phyloP scores from a whole-genome alignment of 2,797 vertebrate genomes.

The Kryptolebias ocellatus region DNA sequence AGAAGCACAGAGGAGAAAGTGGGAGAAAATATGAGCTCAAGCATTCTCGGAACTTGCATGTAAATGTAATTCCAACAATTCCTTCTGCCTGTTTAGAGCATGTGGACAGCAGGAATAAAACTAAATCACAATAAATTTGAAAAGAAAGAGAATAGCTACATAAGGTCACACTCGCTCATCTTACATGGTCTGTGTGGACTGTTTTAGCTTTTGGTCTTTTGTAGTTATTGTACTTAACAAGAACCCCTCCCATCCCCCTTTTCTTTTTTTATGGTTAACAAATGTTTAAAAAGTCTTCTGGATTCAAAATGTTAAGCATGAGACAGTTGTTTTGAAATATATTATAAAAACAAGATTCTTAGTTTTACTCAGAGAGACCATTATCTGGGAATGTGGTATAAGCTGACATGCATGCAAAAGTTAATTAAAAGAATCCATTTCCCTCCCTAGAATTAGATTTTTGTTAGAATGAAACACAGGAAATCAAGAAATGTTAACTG shows the following conservation, averaged over 20 bases:
- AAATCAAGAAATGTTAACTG: conserved; percentile 10
- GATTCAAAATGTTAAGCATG: too few species aligned
- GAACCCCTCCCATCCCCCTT: neutral
- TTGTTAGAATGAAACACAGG: conserved; percentile 9
- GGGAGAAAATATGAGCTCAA: conserved; percentile 21
- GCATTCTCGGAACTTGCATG: neutral
- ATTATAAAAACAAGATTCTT: too few species aligned
- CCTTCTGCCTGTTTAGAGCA: neutral
- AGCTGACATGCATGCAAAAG: too few species aligned
- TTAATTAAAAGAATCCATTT: neutral
- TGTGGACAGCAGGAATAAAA: neutral
- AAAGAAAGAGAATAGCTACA: neutral
- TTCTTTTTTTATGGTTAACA: neutral
- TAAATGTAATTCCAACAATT: neutral
- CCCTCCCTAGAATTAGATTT: neutral
- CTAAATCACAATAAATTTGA: neutral
- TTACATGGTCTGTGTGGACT: conserved; percentile 1
- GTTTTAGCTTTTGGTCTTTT: neutral
- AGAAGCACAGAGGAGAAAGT: conserved; percentile 25
- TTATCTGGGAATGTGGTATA: too few species aligned
- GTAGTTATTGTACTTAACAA: neutral
- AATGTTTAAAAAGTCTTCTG: neutral
- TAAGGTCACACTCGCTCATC: neutral
- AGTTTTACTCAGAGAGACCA: too few species aligned
- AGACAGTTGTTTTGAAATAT: too few species aligned